Conservation (phyloP, 1,140 invertebrate genomes). For the Sinonovacula constricta region DNA sequence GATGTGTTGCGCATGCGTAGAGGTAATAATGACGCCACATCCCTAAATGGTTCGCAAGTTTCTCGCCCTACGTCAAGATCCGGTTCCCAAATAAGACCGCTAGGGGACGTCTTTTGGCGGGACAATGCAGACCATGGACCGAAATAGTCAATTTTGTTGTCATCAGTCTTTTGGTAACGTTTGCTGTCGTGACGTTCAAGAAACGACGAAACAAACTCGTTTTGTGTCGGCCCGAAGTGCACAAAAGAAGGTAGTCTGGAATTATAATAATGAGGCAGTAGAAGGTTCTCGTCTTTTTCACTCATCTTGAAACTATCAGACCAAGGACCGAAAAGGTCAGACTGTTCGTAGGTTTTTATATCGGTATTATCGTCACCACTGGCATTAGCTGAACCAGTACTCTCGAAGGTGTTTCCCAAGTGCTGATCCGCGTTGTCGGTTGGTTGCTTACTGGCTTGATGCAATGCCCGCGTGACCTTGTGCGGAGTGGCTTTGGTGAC, state of each 20-base stretch:
- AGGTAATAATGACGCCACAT: neutral
- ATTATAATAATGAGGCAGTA: neutral
- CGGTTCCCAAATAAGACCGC: neutral
- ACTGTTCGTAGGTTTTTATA: neutral
- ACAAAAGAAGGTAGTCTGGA: slow-evolving; percentile 3
- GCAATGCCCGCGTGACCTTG: too few relatives aligned
- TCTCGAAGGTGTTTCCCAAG: neutral
- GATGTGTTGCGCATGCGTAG: too few relatives aligned
- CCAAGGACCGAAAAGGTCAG: neutral
- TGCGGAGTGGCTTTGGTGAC: too few relatives aligned
- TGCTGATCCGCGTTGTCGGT: neutral
- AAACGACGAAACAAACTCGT: too few relatives aligned
- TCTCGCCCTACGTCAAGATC: neutral
- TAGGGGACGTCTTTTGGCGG: neutral
- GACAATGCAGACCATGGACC: neutral
- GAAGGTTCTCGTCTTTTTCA: neutral
- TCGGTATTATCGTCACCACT: neutral
- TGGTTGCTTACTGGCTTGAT: too few relatives aligned
- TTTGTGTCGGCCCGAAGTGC: neutral
- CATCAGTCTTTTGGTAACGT: neutral
- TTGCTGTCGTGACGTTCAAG: too few relatives aligned
- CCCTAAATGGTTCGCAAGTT: neutral
- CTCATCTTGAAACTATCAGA: neutral
- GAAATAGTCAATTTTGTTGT: neutral
- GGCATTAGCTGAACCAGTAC: neutral